Conservation (phyloP, 2,113 vertebrate genomes). For the Callorhinus ursinus region DNA sequence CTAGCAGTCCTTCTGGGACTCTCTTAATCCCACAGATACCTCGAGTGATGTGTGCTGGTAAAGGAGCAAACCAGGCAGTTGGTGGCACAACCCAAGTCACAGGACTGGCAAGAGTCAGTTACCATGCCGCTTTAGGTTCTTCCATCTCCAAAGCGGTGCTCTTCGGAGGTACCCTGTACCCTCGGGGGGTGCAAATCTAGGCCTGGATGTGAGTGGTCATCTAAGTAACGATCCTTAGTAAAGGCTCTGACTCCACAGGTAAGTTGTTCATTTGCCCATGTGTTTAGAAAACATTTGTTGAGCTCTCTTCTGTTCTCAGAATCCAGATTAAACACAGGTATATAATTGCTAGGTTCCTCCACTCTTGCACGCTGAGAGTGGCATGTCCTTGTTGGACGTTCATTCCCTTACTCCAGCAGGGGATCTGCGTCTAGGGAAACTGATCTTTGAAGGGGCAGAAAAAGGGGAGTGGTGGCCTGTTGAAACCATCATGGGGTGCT, state of each 20-base stretch:
- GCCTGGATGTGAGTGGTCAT: neutral
- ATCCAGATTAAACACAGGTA: neutral
- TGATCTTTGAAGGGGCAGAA: neutral
- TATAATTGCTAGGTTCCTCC: neutral
- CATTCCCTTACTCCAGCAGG: neutral
- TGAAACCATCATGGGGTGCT: rapidly evolving
- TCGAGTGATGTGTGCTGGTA: neutral
- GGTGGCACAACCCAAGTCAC: no score
- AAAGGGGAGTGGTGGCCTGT: neutral
- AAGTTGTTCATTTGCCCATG: rapidly evolving
- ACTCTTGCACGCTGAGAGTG: neutral
- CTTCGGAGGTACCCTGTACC: no score
- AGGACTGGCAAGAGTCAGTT: neutral
- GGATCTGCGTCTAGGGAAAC: rapidly evolving
- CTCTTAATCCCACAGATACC: neutral
- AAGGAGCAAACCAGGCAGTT: neutral
- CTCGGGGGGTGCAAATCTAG: no score
- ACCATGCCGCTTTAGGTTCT: rapidly evolving
- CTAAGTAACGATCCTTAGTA: rapidly evolving
- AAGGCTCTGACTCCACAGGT: neutral
- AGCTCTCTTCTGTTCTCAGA: neutral
- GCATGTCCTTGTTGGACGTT: no score
- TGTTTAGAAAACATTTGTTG: rapidly evolving
- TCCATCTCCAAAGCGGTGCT: neutral
- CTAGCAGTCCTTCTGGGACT: neutral